phyloP scores from a whole-genome alignment of 2,888 invertebrate species.

The Aproaerema taeniolella region DNA sequence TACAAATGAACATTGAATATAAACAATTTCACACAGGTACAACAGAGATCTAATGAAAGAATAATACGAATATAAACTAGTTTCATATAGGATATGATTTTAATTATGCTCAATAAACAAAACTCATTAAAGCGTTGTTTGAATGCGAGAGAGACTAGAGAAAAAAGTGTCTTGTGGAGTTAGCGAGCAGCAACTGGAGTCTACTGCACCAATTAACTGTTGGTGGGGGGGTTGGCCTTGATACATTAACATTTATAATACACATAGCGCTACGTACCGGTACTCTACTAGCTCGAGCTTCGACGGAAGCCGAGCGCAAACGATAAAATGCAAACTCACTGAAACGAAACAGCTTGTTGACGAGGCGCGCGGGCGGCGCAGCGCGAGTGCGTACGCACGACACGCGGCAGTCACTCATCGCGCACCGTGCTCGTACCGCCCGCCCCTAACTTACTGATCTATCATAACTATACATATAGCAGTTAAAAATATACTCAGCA shows the following conservation, averaged over 20 bases:
- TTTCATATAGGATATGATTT: constrained; percentile 70
- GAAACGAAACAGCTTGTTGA: constrained; percentile 29
- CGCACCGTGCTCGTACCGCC: constrained; percentile 8
- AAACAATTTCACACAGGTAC: constrained; percentile 74
- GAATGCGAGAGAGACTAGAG: constrained; percentile 74
- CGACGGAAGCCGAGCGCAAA: too few relatives aligned
- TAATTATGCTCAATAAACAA: constrained; percentile 72
- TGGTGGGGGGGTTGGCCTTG: constrained; percentile 60
- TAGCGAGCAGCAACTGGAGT: constrained; percentile 63
- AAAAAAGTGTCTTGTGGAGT: constrained; percentile 62
- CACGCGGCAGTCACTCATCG: constrained; percentile 6
- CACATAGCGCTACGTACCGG: constrained; percentile 40
- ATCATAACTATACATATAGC: constrained; percentile 67
- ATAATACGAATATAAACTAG: constrained; percentile 74
- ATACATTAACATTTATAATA: constrained; percentile 38
- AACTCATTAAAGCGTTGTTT: constrained; percentile 58
- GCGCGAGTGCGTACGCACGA: neutral
- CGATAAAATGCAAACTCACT: constrained; percentile 48
- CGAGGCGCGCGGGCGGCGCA: constrained; percentile 22
- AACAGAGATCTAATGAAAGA: constrained; percentile 77
- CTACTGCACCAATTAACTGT: constrained; percentile 76
- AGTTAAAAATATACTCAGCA: constrained; percentile 73
- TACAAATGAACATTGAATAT: constrained; percentile 64
- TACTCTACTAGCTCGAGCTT: neutral
- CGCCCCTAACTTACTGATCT: constrained; percentile 55